Evolutionary conservation across 2,888 invertebrate genomes (phyloP).

Genomic region (Arctia plantaginis): DNA sequence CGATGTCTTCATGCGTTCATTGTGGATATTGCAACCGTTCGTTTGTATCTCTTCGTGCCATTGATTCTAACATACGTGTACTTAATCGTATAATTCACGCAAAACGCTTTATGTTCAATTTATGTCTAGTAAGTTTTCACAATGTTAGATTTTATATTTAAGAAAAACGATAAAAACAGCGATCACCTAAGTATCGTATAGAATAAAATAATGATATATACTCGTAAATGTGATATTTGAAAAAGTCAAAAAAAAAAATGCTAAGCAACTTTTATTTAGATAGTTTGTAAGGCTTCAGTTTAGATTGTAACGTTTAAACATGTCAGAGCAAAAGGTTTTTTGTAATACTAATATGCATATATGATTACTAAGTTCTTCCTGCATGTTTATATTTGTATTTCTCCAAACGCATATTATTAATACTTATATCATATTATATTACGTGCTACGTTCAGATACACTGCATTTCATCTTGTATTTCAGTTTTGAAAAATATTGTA

Average conservation of each 20-base stretch:
- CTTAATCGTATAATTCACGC: conserved; percentile 62
- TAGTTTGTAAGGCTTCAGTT: conserved; percentile 65
- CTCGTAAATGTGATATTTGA: conserved; percentile 82
- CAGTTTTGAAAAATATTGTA: neutral
- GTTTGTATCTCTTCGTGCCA: conserved; percentile 66
- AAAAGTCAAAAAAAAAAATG: conserved; percentile 71
- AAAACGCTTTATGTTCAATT: conserved; percentile 56
- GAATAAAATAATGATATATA: conserved; percentile 69
- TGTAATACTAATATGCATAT: conserved; percentile 7
- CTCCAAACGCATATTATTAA: conserved; percentile 9
- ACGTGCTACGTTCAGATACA: conserved; percentile 5
- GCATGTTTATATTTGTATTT: conserved; percentile 16
- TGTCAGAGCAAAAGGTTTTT: conserved; percentile 6
- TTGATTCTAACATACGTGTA: conserved; percentile 60
- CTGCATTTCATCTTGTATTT: neutral
- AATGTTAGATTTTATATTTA: conserved; percentile 65
- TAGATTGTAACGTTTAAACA: conserved; percentile 30
- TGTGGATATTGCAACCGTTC: conserved; percentile 18
- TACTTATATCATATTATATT: conserved; percentile 4
- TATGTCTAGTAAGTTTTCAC: conserved; percentile 56
- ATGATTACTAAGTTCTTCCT: conserved; percentile 7
- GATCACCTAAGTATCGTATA: conserved; percentile 71
- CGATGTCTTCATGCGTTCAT: conserved; percentile 24
- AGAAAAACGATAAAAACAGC: conserved; percentile 66
- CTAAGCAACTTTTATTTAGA: conserved; percentile 71